Evolutionary conservation across 2,113 vertebrate species (phyloP), one percentile per base, ranked within the genome.

Genomic region (Condylura cristata): DNA sequence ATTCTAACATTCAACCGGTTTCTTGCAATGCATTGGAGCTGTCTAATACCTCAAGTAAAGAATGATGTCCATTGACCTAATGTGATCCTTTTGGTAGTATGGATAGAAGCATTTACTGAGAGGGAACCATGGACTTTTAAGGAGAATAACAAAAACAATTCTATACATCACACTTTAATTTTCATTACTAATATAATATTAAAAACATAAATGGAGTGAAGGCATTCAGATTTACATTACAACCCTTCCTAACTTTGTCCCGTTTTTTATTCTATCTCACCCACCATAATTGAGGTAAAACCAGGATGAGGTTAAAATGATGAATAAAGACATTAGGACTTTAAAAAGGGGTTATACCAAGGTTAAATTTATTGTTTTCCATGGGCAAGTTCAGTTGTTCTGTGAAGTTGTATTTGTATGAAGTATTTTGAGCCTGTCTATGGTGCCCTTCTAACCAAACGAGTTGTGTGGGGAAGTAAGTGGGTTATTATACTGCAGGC

Each of bases 361-460:
- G 30, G 9, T 37, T 74, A 18, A 16, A 86, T 82, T 95, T 70
- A 46, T 84, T n/a, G 70, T 80, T 84, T 96, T 80, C 65, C 70
- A 48, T 86, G 70, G 86, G 72, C 60, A 51, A 70, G 24, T 8
- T n/a, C 79, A 28, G 51, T 83, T 91, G n/a, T 80, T 74, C 89
- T 66, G 1, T 61, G 41, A n/a, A 91, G 8, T 70, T 65, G 76
- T 61, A 78, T 85, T 91, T 65, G 71, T 63, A 20, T 16, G 39
- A 72, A 60, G 8, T 20, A 71, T 90, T 68, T 68, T 51, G 5
- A 83, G 32, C 30, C 76, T 44, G 90, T 79, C 28, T 28, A 41
- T 48, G 51, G 51, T 39, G 32, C 75, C 16, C 39, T 78, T 70
- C 78, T 74, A 51, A 39, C 83, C 63, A 58, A 56, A n/a, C 17